These are phyloP conservation scores for Nothura maculosa DNA, from an alignment of 2,797 vertebrate genomes.

Conservation along the genomic window DNA sequence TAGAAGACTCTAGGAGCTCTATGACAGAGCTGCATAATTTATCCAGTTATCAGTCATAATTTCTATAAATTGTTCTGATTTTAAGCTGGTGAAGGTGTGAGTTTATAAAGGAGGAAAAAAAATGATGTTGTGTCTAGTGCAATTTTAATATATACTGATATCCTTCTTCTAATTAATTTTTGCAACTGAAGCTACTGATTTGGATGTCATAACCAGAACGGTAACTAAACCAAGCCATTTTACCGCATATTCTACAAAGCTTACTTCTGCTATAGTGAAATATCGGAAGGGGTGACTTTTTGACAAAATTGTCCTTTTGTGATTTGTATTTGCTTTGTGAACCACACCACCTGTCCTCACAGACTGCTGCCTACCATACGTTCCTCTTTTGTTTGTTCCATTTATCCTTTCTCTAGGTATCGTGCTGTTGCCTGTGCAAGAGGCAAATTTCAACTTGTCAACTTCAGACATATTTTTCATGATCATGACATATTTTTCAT, in stretches of 20 bases:
- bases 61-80: background rate
- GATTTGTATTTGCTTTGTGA: background rate
- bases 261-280: background rate
- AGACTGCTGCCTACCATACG: background rate
- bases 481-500: background rate
- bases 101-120: background rate
- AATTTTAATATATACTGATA: background rate
- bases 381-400: background rate
- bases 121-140: background rate
- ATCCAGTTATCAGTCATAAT: background rate
- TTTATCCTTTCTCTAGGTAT: background rate
- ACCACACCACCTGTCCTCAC: background rate
- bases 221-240: background rate
- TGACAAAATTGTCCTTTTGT: background rate
- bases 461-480: background rate
- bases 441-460: background rate
- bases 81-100: background rate
- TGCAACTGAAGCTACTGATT: background rate
- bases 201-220: background rate
- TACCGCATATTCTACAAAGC: background rate
- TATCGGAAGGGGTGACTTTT: background rate
- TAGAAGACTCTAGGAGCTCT: background rate
- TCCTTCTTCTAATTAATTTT: background rate
- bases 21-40: background rate
- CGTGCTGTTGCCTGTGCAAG: background rate